phyloP scores from a whole-genome alignment of 2,797 vertebrate species.

The Scyliorhinus canicula region DNA sequence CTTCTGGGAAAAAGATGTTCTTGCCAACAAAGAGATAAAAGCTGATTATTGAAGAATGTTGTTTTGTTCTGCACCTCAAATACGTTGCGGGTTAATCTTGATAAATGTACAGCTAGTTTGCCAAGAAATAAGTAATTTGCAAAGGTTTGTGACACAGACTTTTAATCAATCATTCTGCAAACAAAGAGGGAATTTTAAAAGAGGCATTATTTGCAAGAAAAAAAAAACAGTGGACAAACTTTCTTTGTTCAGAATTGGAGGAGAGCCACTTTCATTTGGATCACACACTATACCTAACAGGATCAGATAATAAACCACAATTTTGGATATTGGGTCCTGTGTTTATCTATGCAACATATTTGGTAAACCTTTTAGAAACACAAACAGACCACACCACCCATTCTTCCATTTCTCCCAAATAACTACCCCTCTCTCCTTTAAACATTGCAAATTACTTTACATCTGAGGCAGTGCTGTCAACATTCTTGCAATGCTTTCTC shows the following conservation, averaged over 20 bases:
- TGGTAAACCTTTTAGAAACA: background rate
- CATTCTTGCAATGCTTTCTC: background rate
- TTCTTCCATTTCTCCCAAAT: background rate
- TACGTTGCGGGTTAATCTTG: slow-evolving; percentile 1
- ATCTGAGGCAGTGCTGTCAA: background rate
- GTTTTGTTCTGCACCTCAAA: background rate
- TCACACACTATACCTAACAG: background rate
- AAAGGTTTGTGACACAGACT: background rate
- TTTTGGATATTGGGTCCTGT: background rate
- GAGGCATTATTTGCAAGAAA: background rate
- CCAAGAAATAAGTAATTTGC: background rate
- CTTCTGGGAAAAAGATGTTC: slow-evolving; percentile 8
- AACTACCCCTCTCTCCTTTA: background rate
- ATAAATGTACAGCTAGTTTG: background rate
- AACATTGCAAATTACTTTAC: background rate
- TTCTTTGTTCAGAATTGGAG: background rate
- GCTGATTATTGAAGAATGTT: slow-evolving; percentile 1
- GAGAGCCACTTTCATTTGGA: background rate
- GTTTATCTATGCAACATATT: background rate
- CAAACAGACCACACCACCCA: background rate
- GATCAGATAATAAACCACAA: background rate
- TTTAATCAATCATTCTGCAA: background rate
- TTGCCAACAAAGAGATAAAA: slow-evolving; percentile 12
- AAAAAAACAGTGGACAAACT: background rate
- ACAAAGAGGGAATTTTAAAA: background rate